Evolutionary conservation across 1,140 invertebrate genomes (phyloP).

Genomic region (Drosophila novamexicana): DNA sequence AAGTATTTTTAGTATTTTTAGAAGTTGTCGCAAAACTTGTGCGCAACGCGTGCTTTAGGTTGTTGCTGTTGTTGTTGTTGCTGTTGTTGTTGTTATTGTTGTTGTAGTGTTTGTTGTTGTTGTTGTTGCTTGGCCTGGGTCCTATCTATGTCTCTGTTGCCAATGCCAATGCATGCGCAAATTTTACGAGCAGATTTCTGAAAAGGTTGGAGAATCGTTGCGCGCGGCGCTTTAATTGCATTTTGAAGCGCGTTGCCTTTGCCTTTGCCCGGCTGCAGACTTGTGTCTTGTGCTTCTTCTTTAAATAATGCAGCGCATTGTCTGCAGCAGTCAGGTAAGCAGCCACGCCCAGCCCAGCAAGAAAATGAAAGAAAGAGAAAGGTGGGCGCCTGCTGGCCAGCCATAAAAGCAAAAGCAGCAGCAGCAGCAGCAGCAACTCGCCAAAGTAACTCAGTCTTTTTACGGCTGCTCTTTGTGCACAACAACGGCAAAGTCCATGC

Average conservation of each 20-base stretch:
- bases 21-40: constrained; percentile 64
- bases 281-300: constrained; percentile 26
- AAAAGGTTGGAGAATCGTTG: constrained; percentile 56
- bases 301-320: constrained; percentile 80
- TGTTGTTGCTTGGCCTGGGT: constrained; percentile 11
- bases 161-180: constrained; percentile 71
- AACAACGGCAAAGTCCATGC: not conserved
- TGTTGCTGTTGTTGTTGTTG: constrained; percentile 9
- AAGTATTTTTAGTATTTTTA: constrained; percentile 81
- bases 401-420: constrained; percentile 34
- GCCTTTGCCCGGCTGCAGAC: not conserved
- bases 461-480: constrained; percentile 21
- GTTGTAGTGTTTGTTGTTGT: constrained; percentile 20
- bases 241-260: constrained; percentile 51
- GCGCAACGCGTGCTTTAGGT: constrained; percentile 4
- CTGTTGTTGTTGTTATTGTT: constrained; percentile 13
- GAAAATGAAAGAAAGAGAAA: not conserved
- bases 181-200: constrained; percentile 76
- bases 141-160: constrained; percentile 39
- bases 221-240: constrained; percentile 75
- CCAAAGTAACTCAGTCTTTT: constrained; percentile 36
- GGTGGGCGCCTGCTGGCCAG: constrained; percentile 26
- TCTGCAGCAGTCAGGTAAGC: constrained; percentile 50
- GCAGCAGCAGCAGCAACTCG: constrained; percentile 15
- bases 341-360: constrained; percentile 16